Conservation (phyloP, 2,113 vertebrate species). For the Chaetodon auriga region DNA sequence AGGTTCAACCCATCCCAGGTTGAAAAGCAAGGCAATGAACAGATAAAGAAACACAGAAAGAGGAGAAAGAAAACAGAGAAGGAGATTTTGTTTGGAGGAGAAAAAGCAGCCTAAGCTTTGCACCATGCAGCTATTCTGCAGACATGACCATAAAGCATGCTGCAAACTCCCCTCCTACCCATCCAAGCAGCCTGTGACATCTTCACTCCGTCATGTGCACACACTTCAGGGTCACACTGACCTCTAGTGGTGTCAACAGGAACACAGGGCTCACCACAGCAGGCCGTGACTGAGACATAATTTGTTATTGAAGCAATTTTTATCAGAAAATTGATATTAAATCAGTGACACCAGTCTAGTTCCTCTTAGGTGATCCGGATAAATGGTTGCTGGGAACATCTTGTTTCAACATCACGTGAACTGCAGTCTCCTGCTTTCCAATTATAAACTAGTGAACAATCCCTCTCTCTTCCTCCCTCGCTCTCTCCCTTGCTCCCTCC, state of each 20-base stretch:
- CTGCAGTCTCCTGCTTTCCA: slow-evolving; percentile 50
- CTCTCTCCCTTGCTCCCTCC: neutral
- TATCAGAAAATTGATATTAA: slow-evolving; percentile 70
- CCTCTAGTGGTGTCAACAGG: slow-evolving; percentile 74
- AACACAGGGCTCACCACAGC: slow-evolving; percentile 8
- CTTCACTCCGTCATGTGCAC: slow-evolving; percentile 16
- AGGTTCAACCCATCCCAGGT: slow-evolving; percentile 37
- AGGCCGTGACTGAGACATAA: slow-evolving; percentile 27
- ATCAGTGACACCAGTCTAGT: slow-evolving; percentile 39
- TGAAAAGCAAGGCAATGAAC: slow-evolving; percentile 13
- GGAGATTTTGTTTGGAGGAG: slow-evolving; percentile 23
- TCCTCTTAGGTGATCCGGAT: slow-evolving; percentile 62
- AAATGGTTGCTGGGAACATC: slow-evolving; percentile 56
- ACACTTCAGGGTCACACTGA: slow-evolving; percentile 71
- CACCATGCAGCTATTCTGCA: slow-evolving; percentile 55
- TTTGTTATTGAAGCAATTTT: slow-evolving; percentile 66
- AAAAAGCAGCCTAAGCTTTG: slow-evolving; percentile 46
- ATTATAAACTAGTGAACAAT: slow-evolving; percentile 55
- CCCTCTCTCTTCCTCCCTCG: neutral
- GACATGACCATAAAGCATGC: slow-evolving; percentile 60
- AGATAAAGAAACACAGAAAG: slow-evolving; percentile 35
- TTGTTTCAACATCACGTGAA: slow-evolving; percentile 49
- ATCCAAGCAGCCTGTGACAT: slow-evolving; percentile 50
- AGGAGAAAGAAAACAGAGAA: neutral
- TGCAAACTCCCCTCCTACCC: slow-evolving; percentile 62